phyloP scores from a whole-genome alignment of 2,113 vertebrate genomes.

The Todiramphus saurophagus region DNA sequence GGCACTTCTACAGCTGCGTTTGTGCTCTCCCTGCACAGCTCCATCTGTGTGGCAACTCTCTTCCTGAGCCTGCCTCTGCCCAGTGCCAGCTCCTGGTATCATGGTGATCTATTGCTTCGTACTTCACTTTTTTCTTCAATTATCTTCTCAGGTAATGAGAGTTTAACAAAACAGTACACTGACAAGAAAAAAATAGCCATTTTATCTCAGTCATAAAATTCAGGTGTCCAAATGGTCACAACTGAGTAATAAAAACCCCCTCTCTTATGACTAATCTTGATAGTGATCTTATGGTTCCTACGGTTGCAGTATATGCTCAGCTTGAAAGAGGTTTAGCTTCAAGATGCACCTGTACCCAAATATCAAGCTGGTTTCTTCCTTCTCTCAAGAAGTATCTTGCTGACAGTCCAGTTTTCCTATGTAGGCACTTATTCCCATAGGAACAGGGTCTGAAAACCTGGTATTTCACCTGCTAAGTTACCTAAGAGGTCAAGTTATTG shows the following conservation, averaged over 20 bases:
- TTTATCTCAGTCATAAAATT: background rate
- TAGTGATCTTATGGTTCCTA: background rate
- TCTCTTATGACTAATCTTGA: background rate
- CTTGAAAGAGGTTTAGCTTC: background rate
- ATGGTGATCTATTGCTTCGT: background rate
- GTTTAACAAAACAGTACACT: background rate
- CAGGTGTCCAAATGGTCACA: background rate
- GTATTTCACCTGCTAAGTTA: background rate
- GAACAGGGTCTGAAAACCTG: background rate
- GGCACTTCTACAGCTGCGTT: background rate
- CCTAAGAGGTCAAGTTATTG: background rate
- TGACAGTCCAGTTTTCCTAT: background rate
- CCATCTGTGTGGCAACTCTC: background rate
- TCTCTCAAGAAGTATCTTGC: background rate
- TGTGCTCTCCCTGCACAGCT: background rate
- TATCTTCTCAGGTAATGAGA: background rate
- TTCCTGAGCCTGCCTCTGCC: background rate
- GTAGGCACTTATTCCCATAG: background rate
- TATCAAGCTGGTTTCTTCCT: background rate
- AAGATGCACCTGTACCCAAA: rapidly evolving
- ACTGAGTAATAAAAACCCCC: background rate
- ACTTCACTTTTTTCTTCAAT: background rate
- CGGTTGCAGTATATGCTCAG: background rate
- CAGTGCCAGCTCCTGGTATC: background rate
- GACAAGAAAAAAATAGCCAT: background rate